Base-by-base conservation (phyloP, 2,113 vertebrate species). In the Origma solitaria region DNA sequence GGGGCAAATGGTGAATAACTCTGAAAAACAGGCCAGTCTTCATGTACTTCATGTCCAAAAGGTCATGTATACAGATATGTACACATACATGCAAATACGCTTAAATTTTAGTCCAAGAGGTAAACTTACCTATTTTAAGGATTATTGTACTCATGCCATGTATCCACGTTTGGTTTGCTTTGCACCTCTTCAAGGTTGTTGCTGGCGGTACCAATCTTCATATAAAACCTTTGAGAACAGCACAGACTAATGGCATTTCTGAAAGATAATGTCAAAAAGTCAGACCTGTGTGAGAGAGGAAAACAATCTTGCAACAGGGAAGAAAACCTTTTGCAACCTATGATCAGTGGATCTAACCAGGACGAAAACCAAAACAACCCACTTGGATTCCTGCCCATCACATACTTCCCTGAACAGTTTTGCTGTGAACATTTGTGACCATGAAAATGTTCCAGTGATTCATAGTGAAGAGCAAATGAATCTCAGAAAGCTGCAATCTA, bases 361-460 rank as follows among this genome's bases (percentile, higher is more conserved):
- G 79, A 75, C 12, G 44, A 42, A 60, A 91, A 57, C 33, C 37
- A 76, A 76, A 80, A 51, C 50, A 47, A 1, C 17, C 31, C 3
- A 2, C 73, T 53, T 75, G 73, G 61, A 65, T 85, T 87, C 86
- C 65, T 91, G 83, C 72, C 71, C 15, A 5, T 61, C 78, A 50
- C 61, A 69, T 23, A 25, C 50, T 85, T 87, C 69, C 79, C 82
- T 47, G 44, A 83, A 65, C 20, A 60, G 86, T 78, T 90, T 60
- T 75, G 38, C 82, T 57, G 66, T 33, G 92, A 92, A 82, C 53
- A 68, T 69, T 90, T 92, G 66, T 91, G 89, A 91, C 73, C 66
- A n/a, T 35, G 81, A 94, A 92, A 94, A 84, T 76, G 82, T 94
- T 92, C 80, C 94, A 87, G 86, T 51, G 89, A 92, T 94, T 89